Percentiles rank a stretch among this genome's conserved stretches.
These are phyloP conservation scores for Scyliorhinus canicula DNA, from an alignment of 2,797 vertebrate genomes.

Conservation along the genomic window DNA sequence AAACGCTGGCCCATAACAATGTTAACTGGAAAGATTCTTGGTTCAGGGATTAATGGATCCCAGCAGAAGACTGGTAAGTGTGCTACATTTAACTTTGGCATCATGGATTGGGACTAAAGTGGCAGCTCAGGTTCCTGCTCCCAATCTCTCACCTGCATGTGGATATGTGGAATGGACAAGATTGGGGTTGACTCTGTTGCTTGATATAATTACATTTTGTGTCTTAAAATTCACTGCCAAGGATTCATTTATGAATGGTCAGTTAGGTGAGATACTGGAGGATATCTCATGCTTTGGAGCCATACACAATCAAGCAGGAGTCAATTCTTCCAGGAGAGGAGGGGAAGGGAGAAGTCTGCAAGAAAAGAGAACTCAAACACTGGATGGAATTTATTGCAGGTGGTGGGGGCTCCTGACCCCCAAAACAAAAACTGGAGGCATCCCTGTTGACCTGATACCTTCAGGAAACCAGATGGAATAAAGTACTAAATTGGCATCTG, in stretches of 20 bases:
- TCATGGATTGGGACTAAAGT: neutral
- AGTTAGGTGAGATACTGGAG: neutral
- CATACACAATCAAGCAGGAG: neutral
- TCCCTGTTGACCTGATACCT: no score
- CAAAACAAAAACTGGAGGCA: no score
- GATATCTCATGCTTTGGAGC: neutral
- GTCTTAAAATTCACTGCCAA: neutral
- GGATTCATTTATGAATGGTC: neutral
- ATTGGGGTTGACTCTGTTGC: neutral
- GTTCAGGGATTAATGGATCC: neutral
- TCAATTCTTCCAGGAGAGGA: neutral
- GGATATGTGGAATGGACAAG: neutral
- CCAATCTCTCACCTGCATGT: neutral
- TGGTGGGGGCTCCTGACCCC: no score
- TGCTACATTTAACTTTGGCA: neutral
- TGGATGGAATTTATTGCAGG: no score
- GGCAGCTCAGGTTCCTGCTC: neutral
- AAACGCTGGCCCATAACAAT: no score
- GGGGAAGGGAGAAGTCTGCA: neutral
- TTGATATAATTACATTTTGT: neutral
- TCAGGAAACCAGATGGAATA: no score
- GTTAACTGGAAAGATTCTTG: no score
- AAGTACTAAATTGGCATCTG: no score
- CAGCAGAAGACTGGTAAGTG: neutral
- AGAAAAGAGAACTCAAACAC: no score